Evolutionary conservation across 2,113 vertebrate genomes (phyloP), one percentile per base, ranked within the genome.

Genomic region (Pollimyrus isidori): DNA sequence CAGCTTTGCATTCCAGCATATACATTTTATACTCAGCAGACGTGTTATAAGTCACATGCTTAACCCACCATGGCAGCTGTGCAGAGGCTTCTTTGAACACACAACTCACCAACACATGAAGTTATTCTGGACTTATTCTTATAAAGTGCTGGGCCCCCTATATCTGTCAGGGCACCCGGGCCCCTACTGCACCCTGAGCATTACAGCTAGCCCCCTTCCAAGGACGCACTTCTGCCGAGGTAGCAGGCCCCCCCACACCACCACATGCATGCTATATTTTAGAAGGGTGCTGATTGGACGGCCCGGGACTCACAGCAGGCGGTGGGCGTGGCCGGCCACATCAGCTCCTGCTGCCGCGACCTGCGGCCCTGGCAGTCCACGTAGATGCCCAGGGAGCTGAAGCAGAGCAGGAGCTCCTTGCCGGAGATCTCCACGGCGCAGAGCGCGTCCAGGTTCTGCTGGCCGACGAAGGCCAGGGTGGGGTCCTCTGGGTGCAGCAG

Each of bases 391-490:
- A 99, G 97, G 95, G 96, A 94, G 93, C 95, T 97, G 97, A 99
- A 99, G 96, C 98, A 99, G 94, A 99, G 97, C 96, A 99, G 96
- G 92, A 97, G 96, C 92, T 99, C 98, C 93, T 99, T 99, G 95
- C 94, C 96, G 93, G 98, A 99, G 92, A 99, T 98, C 93, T 99
- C 98, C 91, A 99, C 98, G 0, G 98, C 97, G 0, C 98, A 99
- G 89, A 99, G 95, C n/a, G 98, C 97, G 11, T 99, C 97, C 92
- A 97, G 96, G 91, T 93, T 94, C 91, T 99, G 97, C 92, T 99
- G 97, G 7, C 95, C 92, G 94, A 99, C 96, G 94, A 99, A 99
- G 1, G 97, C 97, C 62, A 99, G 95, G 0, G 98, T 99, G 94
- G 97, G 97, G 95, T 99, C 98, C 89, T 98, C 98, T 0, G 94